A percentile compares a stretch with the other conserved stretches of the same genome.
These are phyloP conservation scores for Nasonia longicornis DNA, from an alignment of 1,140 invertebrate species.

Conservation along the genomic window DNA sequence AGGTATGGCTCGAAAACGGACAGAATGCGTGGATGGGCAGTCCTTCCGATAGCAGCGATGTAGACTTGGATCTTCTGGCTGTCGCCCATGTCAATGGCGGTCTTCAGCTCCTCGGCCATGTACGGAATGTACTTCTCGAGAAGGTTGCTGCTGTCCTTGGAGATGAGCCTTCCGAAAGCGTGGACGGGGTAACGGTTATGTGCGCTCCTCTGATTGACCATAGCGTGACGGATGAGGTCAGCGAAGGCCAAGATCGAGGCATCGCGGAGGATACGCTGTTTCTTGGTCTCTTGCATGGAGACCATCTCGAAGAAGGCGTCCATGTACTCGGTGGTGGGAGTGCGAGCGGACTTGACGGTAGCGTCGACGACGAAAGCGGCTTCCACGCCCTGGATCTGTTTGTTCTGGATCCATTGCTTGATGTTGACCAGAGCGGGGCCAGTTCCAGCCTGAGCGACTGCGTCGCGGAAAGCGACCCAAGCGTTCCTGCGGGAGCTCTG, in stretches of 20 bases:
- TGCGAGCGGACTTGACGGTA: slow-evolving; percentile 69
- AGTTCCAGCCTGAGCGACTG: slow-evolving; percentile 75
- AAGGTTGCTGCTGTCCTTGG: slow-evolving; percentile 68
- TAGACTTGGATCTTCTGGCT: slow-evolving; percentile 72
- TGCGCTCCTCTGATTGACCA: slow-evolving; percentile 71
- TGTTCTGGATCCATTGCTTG: slow-evolving; percentile 71
- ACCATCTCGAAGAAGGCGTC: slow-evolving; percentile 70
- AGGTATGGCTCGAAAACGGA: slow-evolving; percentile 76
- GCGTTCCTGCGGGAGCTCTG: slow-evolving; percentile 56
- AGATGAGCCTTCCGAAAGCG: slow-evolving; percentile 70
- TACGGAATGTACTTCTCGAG: slow-evolving; percentile 72
- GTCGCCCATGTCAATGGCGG: slow-evolving; percentile 69
- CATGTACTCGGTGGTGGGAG: slow-evolving; percentile 76
- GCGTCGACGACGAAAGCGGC: slow-evolving; percentile 70
- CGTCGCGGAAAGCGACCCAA: slow-evolving; percentile 74
- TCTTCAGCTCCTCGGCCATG: slow-evolving; percentile 68
- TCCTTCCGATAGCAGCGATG: slow-evolving; percentile 74
- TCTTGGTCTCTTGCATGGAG: slow-evolving; percentile 65
- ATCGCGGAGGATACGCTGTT: slow-evolving; percentile 67
- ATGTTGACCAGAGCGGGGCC: slow-evolving; percentile 74
- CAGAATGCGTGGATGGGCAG: slow-evolving; percentile 73
- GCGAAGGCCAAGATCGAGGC: slow-evolving; percentile 72
- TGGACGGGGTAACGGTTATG: slow-evolving; percentile 75
- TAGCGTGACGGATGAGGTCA: slow-evolving; percentile 72
- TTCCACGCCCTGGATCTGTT: slow-evolving; percentile 69